Conservation (phyloP, 92 coral and sea anemone species). For the Nematostella vectensis region DNA sequence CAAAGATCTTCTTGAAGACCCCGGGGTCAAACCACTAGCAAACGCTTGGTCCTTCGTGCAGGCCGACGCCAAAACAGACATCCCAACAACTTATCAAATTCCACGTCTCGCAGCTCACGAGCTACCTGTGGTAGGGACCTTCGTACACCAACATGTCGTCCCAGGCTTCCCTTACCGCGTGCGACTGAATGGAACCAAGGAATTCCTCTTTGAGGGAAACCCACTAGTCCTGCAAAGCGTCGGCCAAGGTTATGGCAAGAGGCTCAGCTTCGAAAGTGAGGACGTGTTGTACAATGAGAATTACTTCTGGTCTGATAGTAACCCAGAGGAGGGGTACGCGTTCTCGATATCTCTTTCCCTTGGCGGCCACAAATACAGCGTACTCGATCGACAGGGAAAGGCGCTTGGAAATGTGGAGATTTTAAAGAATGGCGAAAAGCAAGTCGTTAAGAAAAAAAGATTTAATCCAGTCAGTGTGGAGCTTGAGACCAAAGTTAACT, state of each 20-base stretch:
- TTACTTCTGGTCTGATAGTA: constrained; percentile 67
- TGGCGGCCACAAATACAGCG: constrained; percentile 3
- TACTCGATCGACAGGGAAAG: not conserved
- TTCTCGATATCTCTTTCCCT: constrained; percentile 23
- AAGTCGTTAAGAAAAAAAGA: constrained; percentile 9
- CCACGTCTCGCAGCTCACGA: constrained; percentile 28
- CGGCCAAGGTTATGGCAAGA: constrained; percentile 58
- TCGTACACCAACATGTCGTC: constrained; percentile 30
- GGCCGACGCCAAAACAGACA: constrained; percentile 11
- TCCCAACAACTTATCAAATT: constrained; percentile 22
- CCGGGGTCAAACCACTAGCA: not conserved
- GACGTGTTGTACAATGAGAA: constrained; percentile 43
- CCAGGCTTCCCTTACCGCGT: constrained; percentile 54
- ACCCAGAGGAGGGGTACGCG: constrained; percentile 43
- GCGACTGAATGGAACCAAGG: constrained; percentile 34
- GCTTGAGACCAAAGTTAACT: constrained; percentile 10
- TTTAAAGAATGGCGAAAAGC: constrained; percentile 1
- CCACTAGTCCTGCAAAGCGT: constrained; percentile 38
- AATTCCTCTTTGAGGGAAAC: constrained; percentile 49
- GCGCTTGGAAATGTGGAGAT: constrained; percentile 9
- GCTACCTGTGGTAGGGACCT: constrained; percentile 49
- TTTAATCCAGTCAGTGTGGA: not conserved
- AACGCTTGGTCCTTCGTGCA: not conserved
- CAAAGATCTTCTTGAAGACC: not conserved
- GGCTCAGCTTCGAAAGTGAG: constrained; percentile 45